These are phyloP conservation scores for Heterodera filipjevi DNA, from an alignment of 2,888 invertebrate species.

Conservation along the genomic window DNA sequence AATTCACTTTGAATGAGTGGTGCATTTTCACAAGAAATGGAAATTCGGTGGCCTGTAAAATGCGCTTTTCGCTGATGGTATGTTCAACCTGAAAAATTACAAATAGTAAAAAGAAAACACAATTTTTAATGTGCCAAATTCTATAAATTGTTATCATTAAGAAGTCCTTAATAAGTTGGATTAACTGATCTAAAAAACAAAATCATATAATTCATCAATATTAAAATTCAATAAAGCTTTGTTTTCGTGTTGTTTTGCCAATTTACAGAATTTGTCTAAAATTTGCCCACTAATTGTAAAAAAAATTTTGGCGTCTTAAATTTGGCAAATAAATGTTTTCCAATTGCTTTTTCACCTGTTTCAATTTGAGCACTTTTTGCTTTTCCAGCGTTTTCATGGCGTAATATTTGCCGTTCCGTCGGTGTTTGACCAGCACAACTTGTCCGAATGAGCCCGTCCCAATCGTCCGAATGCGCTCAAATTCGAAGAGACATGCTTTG, in stretches of 20 bases:
- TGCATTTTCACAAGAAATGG: slow-evolving; percentile 97
- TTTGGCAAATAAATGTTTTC: not conserved
- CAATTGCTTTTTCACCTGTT: slow-evolving; percentile 74
- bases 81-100: slow-evolving; percentile 83
- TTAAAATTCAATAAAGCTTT: too few species aligned
- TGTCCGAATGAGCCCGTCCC: slow-evolving; percentile 99
- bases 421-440: slow-evolving; percentile 99
- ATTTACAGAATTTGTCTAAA: too few species aligned
- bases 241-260: too few species aligned
- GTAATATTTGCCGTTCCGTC: slow-evolving; percentile 83
- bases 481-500: slow-evolving; percentile 93
- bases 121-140: too few species aligned
- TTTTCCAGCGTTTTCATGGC: slow-evolving; percentile 99
- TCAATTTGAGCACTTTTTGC: slow-evolving; percentile 98
- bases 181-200: too few species aligned
- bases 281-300: too few species aligned
- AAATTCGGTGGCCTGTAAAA: slow-evolving; percentile 96
- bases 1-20: slow-evolving; percentile 87
- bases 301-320: not conserved
- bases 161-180: too few species aligned
- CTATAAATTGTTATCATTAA: too few species aligned
- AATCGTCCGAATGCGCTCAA: slow-evolving; percentile 96
- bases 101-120: not conserved
- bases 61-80: slow-evolving; percentile 97
- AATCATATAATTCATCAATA: too few species aligned